These are phyloP conservation scores for Beroe forskalii DNA, from an alignment of 37 sponge, comb jelly and placozoan species.

Conservation along the genomic window DNA sequence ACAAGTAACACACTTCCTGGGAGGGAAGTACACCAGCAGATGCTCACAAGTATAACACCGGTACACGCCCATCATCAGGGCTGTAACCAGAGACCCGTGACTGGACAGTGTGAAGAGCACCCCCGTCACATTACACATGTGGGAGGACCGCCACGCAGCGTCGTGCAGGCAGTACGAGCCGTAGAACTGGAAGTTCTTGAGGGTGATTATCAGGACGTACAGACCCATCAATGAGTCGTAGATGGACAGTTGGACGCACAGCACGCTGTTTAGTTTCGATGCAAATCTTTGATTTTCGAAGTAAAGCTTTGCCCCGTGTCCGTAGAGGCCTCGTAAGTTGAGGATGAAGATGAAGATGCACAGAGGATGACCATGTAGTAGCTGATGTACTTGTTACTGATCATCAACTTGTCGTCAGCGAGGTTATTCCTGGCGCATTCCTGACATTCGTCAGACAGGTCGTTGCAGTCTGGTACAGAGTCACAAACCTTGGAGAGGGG, in stretches of 20 bases:
- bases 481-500: not conserved
- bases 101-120: conserved; percentile 33
- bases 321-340: conserved; percentile 7
- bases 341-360: not conserved
- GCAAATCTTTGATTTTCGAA: not conserved
- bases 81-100: conserved; percentile 39
- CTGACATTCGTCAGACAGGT: conserved; percentile 64
- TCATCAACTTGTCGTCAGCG: conserved; percentile 8
- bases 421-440: not conserved
- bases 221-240: conserved; percentile 43
- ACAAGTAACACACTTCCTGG: not conserved
- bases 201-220: not conserved
- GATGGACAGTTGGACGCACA: conserved; percentile 30
- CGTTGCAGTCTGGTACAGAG: not conserved
- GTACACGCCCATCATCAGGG: conserved; percentile 6
- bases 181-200: conserved; percentile 24
- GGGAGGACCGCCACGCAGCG: conserved; percentile 11
- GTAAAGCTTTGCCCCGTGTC: not conserved
- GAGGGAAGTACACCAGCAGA: conserved; percentile 7
- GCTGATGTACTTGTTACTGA: conserved; percentile 32
- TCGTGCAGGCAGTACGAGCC: conserved; percentile 49
- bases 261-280: not conserved
- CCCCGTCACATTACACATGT: not conserved
- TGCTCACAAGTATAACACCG: conserved; percentile 10
- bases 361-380: conserved; percentile 33